Conservation (phyloP, 2,888 invertebrate genomes). For the Iselma pallidipennis region DNA sequence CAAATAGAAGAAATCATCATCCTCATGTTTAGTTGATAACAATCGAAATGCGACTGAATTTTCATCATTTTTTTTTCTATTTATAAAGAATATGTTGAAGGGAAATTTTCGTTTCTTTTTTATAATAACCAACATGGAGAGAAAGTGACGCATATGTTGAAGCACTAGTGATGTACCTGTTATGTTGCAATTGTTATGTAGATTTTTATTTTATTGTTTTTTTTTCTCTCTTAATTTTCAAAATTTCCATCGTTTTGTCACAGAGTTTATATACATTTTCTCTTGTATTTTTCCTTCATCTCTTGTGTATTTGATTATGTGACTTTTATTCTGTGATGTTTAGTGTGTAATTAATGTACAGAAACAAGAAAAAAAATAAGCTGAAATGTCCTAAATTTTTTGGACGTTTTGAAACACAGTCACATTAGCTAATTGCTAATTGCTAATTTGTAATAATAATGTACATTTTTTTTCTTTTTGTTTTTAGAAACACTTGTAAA, state of each 20-base stretch:
- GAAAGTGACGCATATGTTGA: constrained; percentile 22
- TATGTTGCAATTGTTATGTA: constrained; percentile 56
- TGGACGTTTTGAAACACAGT: constrained; percentile 27
- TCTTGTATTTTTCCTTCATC: constrained; percentile 33
- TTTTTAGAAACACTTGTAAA: constrained; percentile 51
- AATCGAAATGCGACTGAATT: constrained; percentile 40
- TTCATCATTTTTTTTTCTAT: constrained; percentile 37
- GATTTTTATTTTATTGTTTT: constrained; percentile 54
- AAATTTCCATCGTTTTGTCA: constrained; percentile 9
- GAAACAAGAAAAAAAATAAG: no score
- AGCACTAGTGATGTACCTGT: constrained; percentile 55
- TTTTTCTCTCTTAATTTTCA: constrained; percentile 5
- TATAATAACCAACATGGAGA: constrained; percentile 23
- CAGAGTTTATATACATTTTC: constrained; percentile 28
- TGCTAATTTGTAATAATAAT: no score
- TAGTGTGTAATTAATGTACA: constrained; percentile 47
- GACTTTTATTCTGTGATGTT: constrained; percentile 55
- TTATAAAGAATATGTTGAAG: constrained; percentile 15
- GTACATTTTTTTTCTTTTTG: constrained; percentile 48
- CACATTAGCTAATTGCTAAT: constrained; percentile 25
- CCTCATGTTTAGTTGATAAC: constrained; percentile 23
- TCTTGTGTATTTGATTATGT: constrained; percentile 43
- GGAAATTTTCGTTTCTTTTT: not conserved
- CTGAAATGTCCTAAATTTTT: constrained; percentile 35
- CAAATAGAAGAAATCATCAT: constrained; percentile 12